Conservation (phyloP, 1,140 invertebrate genomes). For the Drosophila aff. region DNA sequence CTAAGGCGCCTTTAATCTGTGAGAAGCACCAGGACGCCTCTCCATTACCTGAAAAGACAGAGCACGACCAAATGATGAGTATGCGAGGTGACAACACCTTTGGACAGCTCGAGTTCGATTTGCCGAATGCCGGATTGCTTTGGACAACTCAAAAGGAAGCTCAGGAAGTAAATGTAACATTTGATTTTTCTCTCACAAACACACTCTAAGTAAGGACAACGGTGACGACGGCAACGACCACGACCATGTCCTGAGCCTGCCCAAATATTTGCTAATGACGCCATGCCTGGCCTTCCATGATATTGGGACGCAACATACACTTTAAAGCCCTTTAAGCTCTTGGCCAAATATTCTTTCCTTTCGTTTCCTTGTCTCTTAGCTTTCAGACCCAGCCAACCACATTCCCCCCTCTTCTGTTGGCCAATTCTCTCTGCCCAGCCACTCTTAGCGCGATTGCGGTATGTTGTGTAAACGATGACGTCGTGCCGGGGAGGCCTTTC, state of each 20-base stretch:
- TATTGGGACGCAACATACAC: conserved; percentile 1
- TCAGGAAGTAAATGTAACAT: conserved; percentile 55
- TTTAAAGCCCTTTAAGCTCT: conserved; percentile 61
- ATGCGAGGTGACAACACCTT: conserved; percentile 54
- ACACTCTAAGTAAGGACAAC: conserved; percentile 54
- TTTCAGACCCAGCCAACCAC: conserved; percentile 18
- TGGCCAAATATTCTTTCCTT: conserved; percentile 56
- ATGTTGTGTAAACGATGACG: conserved; percentile 67
- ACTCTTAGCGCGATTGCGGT: conserved; percentile 57
- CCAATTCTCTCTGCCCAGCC: conserved; percentile 38
- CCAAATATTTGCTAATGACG: conserved; percentile 77
- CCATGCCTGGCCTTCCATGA: conserved; percentile 48
- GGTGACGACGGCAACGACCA: conserved; percentile 41
- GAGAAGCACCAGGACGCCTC: conserved; percentile 99
- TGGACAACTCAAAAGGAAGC: conserved; percentile 24
- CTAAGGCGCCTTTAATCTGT: conserved; percentile 99
- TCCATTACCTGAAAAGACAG: conserved; percentile 91
- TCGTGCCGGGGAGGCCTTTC: conserved; percentile 8
- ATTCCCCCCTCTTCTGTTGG: conserved; percentile 7
- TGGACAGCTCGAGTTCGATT: conserved; percentile 27
- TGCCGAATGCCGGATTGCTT: conserved; percentile 20
- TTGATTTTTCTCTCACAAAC: conserved; percentile 42
- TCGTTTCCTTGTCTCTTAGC: conserved; percentile 26
- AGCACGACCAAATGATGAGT: conserved; percentile 51
- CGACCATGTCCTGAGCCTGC: conserved; percentile 39